Evolutionary conservation across 1,140 invertebrate species (phyloP).

Genomic region (Diabrotica virgifera): DNA sequence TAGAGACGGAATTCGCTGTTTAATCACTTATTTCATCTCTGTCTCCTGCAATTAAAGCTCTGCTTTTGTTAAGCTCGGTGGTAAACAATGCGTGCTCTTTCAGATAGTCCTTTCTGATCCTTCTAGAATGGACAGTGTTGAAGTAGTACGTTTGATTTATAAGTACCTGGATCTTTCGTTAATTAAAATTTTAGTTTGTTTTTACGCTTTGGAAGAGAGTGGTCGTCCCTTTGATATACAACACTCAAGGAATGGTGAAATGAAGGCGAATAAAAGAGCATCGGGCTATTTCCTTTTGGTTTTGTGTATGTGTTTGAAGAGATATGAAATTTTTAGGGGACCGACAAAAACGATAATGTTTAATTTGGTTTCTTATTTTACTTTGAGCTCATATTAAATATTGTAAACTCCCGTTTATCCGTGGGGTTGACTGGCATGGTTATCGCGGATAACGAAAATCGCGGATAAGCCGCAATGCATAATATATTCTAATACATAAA

Average conservation of each 20-base stretch:
- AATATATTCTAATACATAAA: no score
- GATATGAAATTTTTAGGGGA: neutral
- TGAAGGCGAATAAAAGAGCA: neutral
- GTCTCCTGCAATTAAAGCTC: slow-evolving; percentile 35
- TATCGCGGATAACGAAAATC: no score
- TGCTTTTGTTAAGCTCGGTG: slow-evolving; percentile 35
- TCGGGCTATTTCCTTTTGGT: neutral
- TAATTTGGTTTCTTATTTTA: neutral
- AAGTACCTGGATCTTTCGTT: slow-evolving; percentile 40
- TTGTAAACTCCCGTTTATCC: no score
- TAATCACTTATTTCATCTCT: slow-evolving; percentile 22
- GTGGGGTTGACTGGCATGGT: no score
- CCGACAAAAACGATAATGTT: neutral
- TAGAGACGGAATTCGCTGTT: slow-evolving; percentile 22
- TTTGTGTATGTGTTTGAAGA: neutral
- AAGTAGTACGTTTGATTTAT: slow-evolving; percentile 37
- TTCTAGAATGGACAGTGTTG: slow-evolving; percentile 34
- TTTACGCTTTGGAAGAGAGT: slow-evolving; percentile 26
- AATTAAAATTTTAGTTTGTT: slow-evolving; percentile 44
- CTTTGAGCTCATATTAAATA: no score
- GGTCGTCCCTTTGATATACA: slow-evolving; percentile 19
- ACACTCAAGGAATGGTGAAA: slow-evolving; percentile 11
- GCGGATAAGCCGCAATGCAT: no score
- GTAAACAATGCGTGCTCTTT: slow-evolving; percentile 38
- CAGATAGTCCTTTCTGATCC: slow-evolving; percentile 33